Base-by-base conservation (phyloP, 2,888 invertebrate genomes). In the Parnassius smintheus region DNA sequence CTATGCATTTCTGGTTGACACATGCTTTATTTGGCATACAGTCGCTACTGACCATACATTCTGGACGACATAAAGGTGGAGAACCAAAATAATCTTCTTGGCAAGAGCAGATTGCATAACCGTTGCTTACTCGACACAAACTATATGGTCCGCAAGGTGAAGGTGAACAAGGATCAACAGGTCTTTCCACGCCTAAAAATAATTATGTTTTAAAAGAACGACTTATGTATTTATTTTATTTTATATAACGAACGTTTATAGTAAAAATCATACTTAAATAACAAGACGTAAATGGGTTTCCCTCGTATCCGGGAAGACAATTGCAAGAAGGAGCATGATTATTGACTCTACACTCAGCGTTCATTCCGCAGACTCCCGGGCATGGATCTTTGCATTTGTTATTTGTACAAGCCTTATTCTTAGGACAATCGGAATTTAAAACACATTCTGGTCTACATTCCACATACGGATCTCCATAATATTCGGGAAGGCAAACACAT, bases 381-480 rank as follows among this genome's bases (percentile, higher is more conserved):
- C 97, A 97, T 22, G 97, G 97, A 87, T 97, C 95, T 75, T 93
- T 93, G 80, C 97, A 97, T 91, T 96, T 96, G 84, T 96, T 96
- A 78, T 96, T 96, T 58, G 95, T 92, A 78, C 97, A 97, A 41
- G 97, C 95, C 85, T 93, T 95, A 70, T 94, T 93, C 75, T 93
- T 93, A 8, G 94, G 92, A 84, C 97, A 98, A 75, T 98, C 97
- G 9, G 95, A 94, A 82, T 97, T 97, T 72, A 96, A 93, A n/a
- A 96, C 94, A 82, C 97, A 97, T 92, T 97, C 97, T 41, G 97
- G 97, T 78, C 96, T 93, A 82, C 97, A 97, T 76, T 96, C 96
- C 52, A 95, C 91, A 75, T 97, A 96, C 2, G 97, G 97, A 89
- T 97, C 96, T 59, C 97, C 97, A 75, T 94, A 95, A 83, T 96